Conservation (phyloP, 2,113 vertebrate genomes). For the Panthera tigris region DNA sequence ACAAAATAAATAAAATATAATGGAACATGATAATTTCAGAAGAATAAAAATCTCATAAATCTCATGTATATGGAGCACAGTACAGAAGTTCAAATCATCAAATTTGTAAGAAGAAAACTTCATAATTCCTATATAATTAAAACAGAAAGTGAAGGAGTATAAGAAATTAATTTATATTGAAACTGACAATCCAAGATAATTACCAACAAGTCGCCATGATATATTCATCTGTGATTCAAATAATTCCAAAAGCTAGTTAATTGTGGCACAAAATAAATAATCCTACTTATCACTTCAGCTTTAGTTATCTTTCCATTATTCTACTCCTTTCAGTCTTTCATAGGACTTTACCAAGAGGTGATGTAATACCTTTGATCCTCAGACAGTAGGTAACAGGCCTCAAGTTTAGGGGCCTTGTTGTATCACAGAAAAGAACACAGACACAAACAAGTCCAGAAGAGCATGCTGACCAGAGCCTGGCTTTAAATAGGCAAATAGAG, state of each 20-base stretch:
- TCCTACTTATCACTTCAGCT: not conserved
- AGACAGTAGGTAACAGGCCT: conserved; percentile 70
- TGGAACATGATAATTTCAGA: too few species aligned
- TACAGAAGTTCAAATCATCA: not conserved
- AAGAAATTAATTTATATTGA: not conserved
- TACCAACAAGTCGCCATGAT: not conserved
- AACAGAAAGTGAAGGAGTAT: not conserved
- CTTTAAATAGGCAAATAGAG: conserved; percentile 63
- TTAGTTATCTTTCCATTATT: not conserved
- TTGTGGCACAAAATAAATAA: not conserved
- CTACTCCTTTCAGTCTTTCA: not conserved
- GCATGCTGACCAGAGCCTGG: not conserved
- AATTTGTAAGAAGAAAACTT: not conserved
- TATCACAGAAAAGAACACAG: conserved; percentile 59
- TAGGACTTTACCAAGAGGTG: not conserved
- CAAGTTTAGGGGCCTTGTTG: not conserved
- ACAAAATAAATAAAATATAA: not conserved
- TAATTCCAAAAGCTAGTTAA: not conserved
- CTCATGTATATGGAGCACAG: not conserved
- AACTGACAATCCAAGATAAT: not conserved
- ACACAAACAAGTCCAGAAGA: conserved; percentile 3
- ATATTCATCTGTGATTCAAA: not conserved
- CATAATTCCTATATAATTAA: too few species aligned
- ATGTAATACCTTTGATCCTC: conserved; percentile 58
- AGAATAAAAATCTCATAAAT: not conserved